These are phyloP conservation scores for Parascotia fuliginaria DNA, from an alignment of 2,888 invertebrate genomes.

Conservation along the genomic window DNA sequence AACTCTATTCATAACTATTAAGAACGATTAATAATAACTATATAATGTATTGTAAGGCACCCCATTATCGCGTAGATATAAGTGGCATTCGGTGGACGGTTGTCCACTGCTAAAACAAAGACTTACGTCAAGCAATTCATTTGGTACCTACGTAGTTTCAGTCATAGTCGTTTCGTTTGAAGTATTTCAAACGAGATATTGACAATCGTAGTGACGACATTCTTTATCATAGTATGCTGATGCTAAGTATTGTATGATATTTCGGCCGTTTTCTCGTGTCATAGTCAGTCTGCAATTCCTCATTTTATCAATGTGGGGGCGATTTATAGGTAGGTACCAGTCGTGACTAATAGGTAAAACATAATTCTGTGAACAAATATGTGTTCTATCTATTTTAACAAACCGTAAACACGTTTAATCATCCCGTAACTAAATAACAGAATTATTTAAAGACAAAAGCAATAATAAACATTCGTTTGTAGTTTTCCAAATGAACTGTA, in stretches of 20 bases:
- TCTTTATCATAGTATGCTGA: too few species aligned
- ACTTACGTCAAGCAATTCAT: too few species aligned
- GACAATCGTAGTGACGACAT: too few species aligned
- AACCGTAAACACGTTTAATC: slow-evolving; percentile 26
- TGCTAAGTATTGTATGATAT: too few species aligned
- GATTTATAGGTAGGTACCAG: neutral
- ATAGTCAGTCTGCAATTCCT: slow-evolving; percentile 16
- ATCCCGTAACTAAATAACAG: slow-evolving; percentile 23
- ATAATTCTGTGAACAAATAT: slow-evolving; percentile 20
- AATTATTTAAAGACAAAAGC: slow-evolving; percentile 6
- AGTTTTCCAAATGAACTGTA: slow-evolving; percentile 22
- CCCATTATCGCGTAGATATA: too few species aligned
- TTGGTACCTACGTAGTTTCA: too few species aligned
- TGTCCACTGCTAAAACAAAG: too few species aligned
- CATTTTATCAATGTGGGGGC: slow-evolving; percentile 6
- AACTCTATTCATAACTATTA: slow-evolving; percentile 23
- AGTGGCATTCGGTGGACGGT: too few species aligned
- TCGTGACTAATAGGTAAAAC: slow-evolving; percentile 11
- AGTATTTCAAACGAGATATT: too few species aligned
- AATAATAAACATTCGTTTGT: neutral
- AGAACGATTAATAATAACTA: slow-evolving; percentile 8
- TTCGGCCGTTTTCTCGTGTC: too few species aligned
- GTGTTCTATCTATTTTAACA: slow-evolving; percentile 48
- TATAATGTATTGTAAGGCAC: too few species aligned
- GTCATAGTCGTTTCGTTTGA: too few species aligned